phyloP scores from a whole-genome alignment of 37 sponge, comb jelly and placozoan genomes.

The Halichondria panicea region DNA sequence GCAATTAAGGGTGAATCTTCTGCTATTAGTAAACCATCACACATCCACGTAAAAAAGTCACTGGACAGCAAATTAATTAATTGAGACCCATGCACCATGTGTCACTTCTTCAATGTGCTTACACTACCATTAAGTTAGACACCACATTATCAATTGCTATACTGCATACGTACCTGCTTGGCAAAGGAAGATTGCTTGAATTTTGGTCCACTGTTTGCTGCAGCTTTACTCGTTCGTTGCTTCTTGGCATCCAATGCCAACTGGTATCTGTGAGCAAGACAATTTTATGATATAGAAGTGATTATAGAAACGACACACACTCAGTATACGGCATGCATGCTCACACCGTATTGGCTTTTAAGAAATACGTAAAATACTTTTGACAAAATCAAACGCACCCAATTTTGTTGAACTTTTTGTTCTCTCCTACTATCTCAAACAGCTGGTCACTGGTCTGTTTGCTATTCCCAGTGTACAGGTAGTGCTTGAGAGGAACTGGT shows the following conservation, averaged over 20 bases:
- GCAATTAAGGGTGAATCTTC: too few relatives aligned
- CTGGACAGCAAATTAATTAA: too few relatives aligned
- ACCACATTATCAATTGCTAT: not conserved
- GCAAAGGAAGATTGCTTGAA: slow-evolving; percentile 25
- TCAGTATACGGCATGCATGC: not conserved
- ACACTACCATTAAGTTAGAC: too few relatives aligned
- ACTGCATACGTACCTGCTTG: slow-evolving; percentile 36
- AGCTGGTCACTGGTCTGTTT: slow-evolving; percentile 88
- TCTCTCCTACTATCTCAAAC: slow-evolving; percentile 83
- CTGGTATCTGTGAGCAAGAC: slow-evolving; percentile 50
- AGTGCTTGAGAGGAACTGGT: slow-evolving; percentile 96
- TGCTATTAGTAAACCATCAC: too few relatives aligned
- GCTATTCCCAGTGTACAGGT: slow-evolving; percentile 94
- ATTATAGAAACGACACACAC: not conserved
- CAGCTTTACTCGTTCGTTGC: slow-evolving; percentile 39
- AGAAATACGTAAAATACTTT: not conserved
- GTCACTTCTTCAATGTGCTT: too few relatives aligned
- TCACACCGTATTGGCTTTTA: not conserved
- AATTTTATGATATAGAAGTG: not conserved
- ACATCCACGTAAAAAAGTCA: too few relatives aligned
- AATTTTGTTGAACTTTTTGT: slow-evolving; percentile 47
- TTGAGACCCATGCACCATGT: too few relatives aligned
- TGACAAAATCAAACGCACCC: slow-evolving; percentile 35
- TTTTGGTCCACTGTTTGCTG: slow-evolving; percentile 55
- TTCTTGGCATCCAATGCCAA: slow-evolving; percentile 72